Conservation (phyloP, 2,888 invertebrate species). For the Drosophila lacicola region DNA sequence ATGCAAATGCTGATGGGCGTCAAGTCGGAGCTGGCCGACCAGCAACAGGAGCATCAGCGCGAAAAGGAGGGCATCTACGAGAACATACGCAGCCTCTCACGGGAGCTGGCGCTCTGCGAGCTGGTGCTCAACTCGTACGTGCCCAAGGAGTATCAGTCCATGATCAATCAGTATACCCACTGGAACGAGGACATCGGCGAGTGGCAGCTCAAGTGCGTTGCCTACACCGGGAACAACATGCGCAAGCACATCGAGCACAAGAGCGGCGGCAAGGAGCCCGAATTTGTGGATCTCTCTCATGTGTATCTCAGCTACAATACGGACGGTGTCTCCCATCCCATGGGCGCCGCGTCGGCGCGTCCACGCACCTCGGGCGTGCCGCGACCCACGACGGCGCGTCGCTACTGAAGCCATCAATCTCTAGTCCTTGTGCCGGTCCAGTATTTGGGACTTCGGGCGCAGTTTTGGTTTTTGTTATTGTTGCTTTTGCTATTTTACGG, state of each 20-base stretch:
- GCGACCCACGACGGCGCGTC: constrained; percentile 86
- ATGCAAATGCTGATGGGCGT: constrained; percentile 94
- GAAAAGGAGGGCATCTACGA: constrained; percentile 98
- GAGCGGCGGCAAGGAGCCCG: constrained; percentile 85
- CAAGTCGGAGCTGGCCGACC: constrained; percentile 93
- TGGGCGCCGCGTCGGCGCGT: constrained; percentile 86
- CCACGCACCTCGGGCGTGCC: constrained; percentile 86
- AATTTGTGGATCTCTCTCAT: constrained; percentile 88
- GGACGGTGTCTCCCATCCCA: constrained; percentile 87
- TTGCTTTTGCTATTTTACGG: constrained; percentile 63
- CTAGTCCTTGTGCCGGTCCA: constrained; percentile 21
- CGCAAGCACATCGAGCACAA: constrained; percentile 87
- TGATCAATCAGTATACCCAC: constrained; percentile 95
- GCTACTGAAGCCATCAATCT: constrained; percentile 72
- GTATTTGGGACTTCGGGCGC: constrained; percentile 52
- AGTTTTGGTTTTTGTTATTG: constrained; percentile 67
- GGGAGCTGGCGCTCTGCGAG: constrained; percentile 96
- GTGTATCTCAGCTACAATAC: constrained; percentile 89
- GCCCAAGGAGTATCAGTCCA: constrained; percentile 95
- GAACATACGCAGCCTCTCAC: constrained; percentile 94
- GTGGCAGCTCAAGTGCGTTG: constrained; percentile 98
- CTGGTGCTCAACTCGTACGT: constrained; percentile 96
- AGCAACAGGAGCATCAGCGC: constrained; percentile 97
- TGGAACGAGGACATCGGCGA: constrained; percentile 99
- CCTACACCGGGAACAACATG: constrained; percentile 99